These are phyloP conservation scores for Panagrolaimus sp. DNA, from an alignment of 1,140 invertebrate species.

Conservation along the genomic window DNA sequence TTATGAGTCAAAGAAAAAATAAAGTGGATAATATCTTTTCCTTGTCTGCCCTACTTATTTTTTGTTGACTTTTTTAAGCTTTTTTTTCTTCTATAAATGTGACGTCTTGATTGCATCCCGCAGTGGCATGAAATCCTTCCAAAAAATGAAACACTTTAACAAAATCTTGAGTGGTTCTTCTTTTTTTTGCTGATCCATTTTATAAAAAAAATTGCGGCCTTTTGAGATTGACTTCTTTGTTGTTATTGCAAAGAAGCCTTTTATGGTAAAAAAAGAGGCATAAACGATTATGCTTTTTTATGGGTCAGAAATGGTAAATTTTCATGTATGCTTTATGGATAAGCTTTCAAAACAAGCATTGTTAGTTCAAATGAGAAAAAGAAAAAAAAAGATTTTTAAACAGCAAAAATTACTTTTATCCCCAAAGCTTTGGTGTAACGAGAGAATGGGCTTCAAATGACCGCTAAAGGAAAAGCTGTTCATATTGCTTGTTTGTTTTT, in stretches of 20 bases:
- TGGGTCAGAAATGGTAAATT: neutral
- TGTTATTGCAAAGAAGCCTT: conserved; percentile 3
- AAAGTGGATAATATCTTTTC: conserved; percentile 8
- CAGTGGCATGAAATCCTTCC: neutral
- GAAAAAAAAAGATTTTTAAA: no score
- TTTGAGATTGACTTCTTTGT: neutral
- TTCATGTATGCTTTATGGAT: no score
- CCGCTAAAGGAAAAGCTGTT: neutral
- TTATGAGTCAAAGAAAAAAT: neutral
- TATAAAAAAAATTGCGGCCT: neutral
- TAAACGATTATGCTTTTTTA: conserved; percentile 6
- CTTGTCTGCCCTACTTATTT: neutral
- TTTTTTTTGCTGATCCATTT: neutral
- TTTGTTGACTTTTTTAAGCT: no score
- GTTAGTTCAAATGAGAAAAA: no score
- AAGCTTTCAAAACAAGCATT: no score
- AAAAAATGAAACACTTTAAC: conserved; percentile 12
- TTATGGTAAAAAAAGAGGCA: no score
- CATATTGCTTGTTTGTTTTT: conserved; percentile 15
- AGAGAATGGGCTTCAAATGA: no score
- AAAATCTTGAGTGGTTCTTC: conserved; percentile 3
- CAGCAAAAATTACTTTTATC: no score
- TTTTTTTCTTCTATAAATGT: no score
- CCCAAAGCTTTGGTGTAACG: no score
- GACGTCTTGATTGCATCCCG: conserved; percentile 11